Conservation (phyloP, 2,797 vertebrate genomes). For the Melanotaenia maccullochi region DNA sequence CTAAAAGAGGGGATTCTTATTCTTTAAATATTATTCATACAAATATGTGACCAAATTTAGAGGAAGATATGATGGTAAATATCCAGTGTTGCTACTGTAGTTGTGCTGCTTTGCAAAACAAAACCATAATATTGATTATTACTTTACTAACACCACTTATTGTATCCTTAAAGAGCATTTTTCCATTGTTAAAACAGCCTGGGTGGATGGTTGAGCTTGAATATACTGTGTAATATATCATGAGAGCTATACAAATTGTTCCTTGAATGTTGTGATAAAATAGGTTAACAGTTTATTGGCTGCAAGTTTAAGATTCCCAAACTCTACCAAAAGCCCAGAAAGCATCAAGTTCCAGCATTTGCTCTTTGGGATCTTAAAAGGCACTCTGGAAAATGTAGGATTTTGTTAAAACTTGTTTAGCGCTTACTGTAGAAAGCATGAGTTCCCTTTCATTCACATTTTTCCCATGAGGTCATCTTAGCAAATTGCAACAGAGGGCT, state of each 20-base stretch:
- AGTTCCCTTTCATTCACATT: slow-evolving; percentile 19
- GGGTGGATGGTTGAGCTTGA: no score
- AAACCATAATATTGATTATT: background rate
- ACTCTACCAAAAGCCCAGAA: slow-evolving; percentile 8
- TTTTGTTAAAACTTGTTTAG: slow-evolving; percentile 23
- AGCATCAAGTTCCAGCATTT: background rate
- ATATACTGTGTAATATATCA: background rate
- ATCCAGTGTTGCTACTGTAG: slow-evolving; percentile 3
- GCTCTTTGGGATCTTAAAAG: slow-evolving; percentile 19
- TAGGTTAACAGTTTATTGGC: background rate
- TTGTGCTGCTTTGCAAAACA: slow-evolving; percentile 1
- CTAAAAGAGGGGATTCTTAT: slow-evolving; percentile 4
- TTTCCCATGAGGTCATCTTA: slow-evolving; percentile 47
- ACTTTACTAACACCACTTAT: background rate
- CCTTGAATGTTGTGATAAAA: background rate
- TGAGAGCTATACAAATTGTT: background rate
- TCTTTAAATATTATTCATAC: background rate
- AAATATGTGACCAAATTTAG: background rate
- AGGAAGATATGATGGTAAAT: background rate
- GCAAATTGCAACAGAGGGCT: slow-evolving; percentile 10
- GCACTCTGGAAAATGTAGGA: slow-evolving; percentile 22
- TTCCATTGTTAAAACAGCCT: background rate
- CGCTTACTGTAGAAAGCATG: slow-evolving; percentile 14
- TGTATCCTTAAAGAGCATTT: background rate
- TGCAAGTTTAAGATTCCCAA: slow-evolving; percentile 8